Evolutionary conservation across 2,888 invertebrate genomes (phyloP), one percentile per base, ranked within the genome.

Genomic region (Melitaea athalia): DNA sequence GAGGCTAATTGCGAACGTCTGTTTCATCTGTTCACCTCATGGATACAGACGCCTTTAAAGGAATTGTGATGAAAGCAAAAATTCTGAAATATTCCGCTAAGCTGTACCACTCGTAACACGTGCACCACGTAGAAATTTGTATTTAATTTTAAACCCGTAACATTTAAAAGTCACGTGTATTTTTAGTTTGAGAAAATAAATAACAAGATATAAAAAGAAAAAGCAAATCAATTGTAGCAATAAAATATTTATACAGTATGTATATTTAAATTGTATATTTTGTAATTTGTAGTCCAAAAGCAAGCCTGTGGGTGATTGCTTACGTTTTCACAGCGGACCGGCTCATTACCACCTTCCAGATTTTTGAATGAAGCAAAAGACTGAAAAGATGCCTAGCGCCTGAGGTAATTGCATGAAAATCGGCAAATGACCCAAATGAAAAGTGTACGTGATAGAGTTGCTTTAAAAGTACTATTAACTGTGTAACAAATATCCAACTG

Each of bases 311-410:
- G 71, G 60, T 69, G 31, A 61, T 61, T 59, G 60, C 66, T 61
- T 11, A 38, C 60, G 61, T 64, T 67, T 67, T 65, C 68, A 62
- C 49, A 43, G 42, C 38, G 69, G 73, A 55, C 64, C 63, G 42
- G 68, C 69, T 69, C 63, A 66, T 65, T 63, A 63, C 60, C 59
- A 55, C 71, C 55, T 66, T 59, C 72, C 69, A 74, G 72, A 77
- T 78, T 79, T 79, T 79, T 79, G 79, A 77, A 79, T 79, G 80
- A 83, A 81, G 80, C 79, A 80, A 86, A 83, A 79, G 80, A 79
- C 75, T 82, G 80, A 81, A 83, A 80, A 76, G 72, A 72, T 69
- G 17, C 24, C 59, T 59, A 45, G 12, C 31, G 68, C 63, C 78
- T 82, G 75, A 75, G 79, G 74, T 82, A 79, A 83, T 85, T 86